phyloP scores from a whole-genome alignment of 2,113 vertebrate genomes.

The Scartelaos histophorus region DNA sequence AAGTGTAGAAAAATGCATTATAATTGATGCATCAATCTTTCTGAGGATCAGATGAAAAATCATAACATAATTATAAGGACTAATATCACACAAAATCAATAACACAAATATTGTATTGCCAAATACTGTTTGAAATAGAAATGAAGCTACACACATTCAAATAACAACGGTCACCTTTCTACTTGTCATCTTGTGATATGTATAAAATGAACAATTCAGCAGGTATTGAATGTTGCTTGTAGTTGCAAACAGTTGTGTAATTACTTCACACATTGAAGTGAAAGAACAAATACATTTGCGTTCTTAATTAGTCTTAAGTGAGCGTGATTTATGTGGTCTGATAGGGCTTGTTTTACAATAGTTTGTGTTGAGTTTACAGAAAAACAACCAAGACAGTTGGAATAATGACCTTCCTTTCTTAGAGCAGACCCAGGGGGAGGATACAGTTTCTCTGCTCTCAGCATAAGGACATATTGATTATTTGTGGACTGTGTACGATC shows the following conservation, averaged over 20 bases:
- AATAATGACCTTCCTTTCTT: conserved; percentile 44
- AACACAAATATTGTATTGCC: too few species aligned
- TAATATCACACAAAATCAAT: too few species aligned
- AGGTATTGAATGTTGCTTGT: conserved; percentile 1
- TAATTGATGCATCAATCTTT: too few species aligned
- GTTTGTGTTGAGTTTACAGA: conserved; percentile 30
- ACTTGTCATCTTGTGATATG: neutral
- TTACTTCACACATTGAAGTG: neutral
- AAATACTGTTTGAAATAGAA: neutral
- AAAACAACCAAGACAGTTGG: conserved; percentile 19
- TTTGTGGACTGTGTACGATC: conserved; percentile 41
- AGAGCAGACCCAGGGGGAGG: conserved; percentile 41
- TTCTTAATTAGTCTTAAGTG: conserved; percentile 3
- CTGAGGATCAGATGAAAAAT: too few species aligned
- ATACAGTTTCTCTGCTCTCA: conserved; percentile 58
- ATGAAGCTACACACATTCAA: neutral
- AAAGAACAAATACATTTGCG: neutral
- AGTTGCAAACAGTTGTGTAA: conserved; percentile 2
- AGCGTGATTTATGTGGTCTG: neutral
- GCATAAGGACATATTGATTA: conserved; percentile 60
- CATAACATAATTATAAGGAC: too few species aligned
- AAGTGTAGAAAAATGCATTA: too few species aligned
- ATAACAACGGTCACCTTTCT: neutral
- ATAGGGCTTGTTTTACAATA: conserved; percentile 3
- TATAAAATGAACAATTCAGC: conserved; percentile 5